These are phyloP conservation scores for Leptothorax acervorum DNA, from an alignment of 2,888 invertebrate species.

Conservation along the genomic window DNA sequence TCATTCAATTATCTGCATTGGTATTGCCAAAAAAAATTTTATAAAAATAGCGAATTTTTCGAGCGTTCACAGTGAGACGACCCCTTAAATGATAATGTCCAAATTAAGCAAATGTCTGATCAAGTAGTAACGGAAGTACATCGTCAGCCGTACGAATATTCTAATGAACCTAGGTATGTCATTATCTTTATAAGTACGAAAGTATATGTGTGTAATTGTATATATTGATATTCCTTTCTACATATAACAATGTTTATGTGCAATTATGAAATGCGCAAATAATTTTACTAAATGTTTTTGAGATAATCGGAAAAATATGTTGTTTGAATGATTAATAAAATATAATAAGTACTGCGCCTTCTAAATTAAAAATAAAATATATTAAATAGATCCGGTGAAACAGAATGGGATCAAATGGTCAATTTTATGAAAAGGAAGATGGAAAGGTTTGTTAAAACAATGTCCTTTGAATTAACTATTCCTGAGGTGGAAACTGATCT, in stretches of 20 bases:
- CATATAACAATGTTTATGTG: background rate
- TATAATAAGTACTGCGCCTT: background rate
- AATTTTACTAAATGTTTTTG: constrained; percentile 5
- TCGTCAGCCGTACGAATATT: constrained; percentile 91
- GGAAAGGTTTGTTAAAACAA: constrained; percentile 92
- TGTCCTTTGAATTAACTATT: constrained; percentile 91
- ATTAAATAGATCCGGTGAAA: constrained; percentile 88
- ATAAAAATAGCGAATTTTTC: no score
- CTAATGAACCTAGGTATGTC: constrained; percentile 87
- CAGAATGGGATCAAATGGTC: constrained; percentile 93
- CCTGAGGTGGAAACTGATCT: constrained; percentile 84
- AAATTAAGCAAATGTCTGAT: constrained; percentile 90
- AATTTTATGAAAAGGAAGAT: constrained; percentile 92
- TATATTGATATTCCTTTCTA: background rate
- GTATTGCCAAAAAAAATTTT: no score
- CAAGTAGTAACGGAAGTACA: constrained; percentile 89
- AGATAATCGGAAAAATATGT: background rate
- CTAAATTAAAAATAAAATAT: constrained; percentile 8
- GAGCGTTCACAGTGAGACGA: no score
- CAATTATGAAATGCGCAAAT: background rate
- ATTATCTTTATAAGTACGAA: background rate
- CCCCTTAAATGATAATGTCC: constrained; percentile 92
- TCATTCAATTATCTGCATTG: no score
- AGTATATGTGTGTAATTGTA: background rate
- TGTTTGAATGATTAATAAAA: background rate